These are phyloP conservation scores for Octodon degus DNA, from an alignment of 2,113 vertebrate genomes.

Conservation along the genomic window DNA sequence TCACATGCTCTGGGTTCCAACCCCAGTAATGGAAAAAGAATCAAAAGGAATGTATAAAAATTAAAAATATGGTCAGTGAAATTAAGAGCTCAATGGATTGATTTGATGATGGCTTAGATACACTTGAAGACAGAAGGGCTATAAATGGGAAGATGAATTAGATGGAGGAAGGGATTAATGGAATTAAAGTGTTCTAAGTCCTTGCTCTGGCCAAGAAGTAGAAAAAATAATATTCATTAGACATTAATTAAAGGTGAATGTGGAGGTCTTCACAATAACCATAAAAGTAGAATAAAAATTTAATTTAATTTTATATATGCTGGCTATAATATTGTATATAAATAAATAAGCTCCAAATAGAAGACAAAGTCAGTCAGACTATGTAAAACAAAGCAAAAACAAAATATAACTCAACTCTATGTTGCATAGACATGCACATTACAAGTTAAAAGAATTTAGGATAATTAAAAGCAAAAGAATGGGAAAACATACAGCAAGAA, in stretches of 20 bases:
- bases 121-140: background rate
- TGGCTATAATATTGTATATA: background rate
- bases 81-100: background rate
- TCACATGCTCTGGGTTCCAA: background rate
- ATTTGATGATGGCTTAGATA: background rate
- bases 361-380: conserved; percentile 17
- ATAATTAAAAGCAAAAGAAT: conserved; percentile 23
- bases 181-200: background rate
- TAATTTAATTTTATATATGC: background rate
- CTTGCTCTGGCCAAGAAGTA: background rate
- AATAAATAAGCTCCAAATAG: conserved; percentile 5
- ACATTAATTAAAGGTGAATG: background rate
- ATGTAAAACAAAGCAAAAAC: background rate
- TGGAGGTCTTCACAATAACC: background rate
- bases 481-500: background rate
- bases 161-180: background rate
- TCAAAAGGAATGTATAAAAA: background rate
- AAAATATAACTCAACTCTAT: background rate
- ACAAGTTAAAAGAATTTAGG: background rate
- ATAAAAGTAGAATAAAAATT: background rate
- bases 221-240: background rate
- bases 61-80: background rate
- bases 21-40: background rate
- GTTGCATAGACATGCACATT: background rate
- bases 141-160: background rate